Percentiles rank a stretch among this genome's conserved stretches.
Evolutionary conservation across 2,888 invertebrate genomes (phyloP).

Genomic region (Melinopterus prodromus): DNA sequence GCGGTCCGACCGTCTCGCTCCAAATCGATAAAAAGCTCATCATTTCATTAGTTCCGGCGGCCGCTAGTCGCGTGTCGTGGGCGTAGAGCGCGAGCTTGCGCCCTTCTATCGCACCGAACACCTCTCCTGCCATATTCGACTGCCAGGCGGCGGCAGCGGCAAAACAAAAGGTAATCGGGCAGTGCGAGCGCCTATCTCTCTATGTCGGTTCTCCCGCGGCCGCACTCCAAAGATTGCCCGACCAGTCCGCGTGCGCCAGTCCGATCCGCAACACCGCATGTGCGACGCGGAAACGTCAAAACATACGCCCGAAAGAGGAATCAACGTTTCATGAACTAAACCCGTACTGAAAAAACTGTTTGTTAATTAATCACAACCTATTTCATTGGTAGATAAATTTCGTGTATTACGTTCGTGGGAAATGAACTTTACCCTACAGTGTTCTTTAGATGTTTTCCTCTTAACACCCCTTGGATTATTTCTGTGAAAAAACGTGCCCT

Average conservation of each 20-base stretch:
- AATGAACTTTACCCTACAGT: conserved; percentile 8
- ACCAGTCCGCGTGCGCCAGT: conserved; percentile 57
- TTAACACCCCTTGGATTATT: conserved; percentile 18
- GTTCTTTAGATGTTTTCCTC: neutral
- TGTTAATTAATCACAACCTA: conserved; percentile 12
- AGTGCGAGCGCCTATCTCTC: conserved; percentile 48
- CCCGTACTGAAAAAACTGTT: neutral
- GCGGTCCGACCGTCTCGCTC: conserved; percentile 4
- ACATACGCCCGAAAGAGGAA: neutral
- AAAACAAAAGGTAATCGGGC: conserved; percentile 49
- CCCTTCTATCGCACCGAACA: conserved; percentile 41
- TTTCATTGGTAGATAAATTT: neutral
- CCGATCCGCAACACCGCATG: conserved; percentile 44
- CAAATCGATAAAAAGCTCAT: conserved; percentile 38
- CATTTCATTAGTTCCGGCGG: conserved; percentile 44
- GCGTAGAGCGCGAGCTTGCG: conserved; percentile 55
- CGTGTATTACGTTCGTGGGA: neutral
- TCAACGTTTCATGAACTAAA: neutral
- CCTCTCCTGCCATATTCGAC: neutral
- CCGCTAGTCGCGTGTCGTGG: conserved; percentile 55
- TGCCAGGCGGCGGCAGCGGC: conserved; percentile 30
- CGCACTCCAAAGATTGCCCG: conserved; percentile 39
- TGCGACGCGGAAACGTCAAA: conserved; percentile 17
- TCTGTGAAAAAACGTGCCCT: neutral
- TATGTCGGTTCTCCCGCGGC: conserved; percentile 43